Percentiles rank a stretch among this genome's conserved stretches.
phyloP scores from a whole-genome alignment of 2,888 invertebrate species.

The Trissoscelio sp. region DNA sequence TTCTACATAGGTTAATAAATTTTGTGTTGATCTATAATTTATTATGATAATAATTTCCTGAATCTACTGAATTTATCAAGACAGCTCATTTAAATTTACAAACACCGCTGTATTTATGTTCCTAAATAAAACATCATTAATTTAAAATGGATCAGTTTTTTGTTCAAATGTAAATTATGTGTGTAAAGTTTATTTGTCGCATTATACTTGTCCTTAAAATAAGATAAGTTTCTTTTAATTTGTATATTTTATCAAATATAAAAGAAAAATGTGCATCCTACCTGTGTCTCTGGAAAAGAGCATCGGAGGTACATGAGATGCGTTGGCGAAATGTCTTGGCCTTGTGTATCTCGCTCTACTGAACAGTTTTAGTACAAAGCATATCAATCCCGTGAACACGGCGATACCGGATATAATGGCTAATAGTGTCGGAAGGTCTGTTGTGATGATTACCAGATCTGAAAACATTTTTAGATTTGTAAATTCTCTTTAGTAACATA shows the following conservation, averaged over 20 bases:
- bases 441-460: conserved; percentile 93
- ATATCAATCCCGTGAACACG: conserved; percentile 93
- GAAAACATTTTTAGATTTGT: conserved; percentile 73
- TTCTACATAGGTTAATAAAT: too few relatives aligned
- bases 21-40: too few relatives aligned
- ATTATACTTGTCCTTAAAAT: conserved; percentile 11
- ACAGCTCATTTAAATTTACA: conserved; percentile 24
- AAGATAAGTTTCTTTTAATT: not conserved
- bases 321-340: conserved; percentile 92
- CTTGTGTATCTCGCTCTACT: conserved; percentile 87
- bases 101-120: not conserved
- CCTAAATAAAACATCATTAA: conserved; percentile 7
- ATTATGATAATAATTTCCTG: not conserved
- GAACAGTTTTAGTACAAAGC: conserved; percentile 94
- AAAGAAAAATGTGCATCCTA: conserved; percentile 80
- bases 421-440: conserved; percentile 93
- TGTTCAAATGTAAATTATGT: conserved; percentile 24
- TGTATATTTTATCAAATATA: conserved; percentile 2
- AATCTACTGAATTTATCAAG: conserved; percentile 8
- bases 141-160: conserved; percentile 4
- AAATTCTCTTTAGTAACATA: too few relatives aligned
- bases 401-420: conserved; percentile 94
- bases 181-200: conserved; percentile 26
- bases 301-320: conserved; percentile 92
- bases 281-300: conserved; percentile 94